Conservation (phyloP, 1,140 invertebrate genomes). For the Diplogasteroides magnus region DNA sequence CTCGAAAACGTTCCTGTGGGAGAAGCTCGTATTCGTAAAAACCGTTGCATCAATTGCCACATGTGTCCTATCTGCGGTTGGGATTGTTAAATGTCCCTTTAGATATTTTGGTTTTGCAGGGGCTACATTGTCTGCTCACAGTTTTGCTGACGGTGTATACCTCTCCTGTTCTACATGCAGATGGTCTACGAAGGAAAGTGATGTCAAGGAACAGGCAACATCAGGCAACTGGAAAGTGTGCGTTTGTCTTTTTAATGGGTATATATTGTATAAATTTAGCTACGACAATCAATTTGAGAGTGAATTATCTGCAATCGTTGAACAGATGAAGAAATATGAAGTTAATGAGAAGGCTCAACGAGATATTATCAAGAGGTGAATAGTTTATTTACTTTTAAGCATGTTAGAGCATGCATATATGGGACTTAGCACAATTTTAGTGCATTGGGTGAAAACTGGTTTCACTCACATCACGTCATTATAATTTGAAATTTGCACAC, state of each 20-base stretch:
- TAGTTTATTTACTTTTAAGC: background rate
- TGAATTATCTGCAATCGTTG: background rate
- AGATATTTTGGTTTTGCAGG: background rate
- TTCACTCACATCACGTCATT: no score
- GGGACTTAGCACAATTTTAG: no score
- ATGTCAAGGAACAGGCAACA: background rate
- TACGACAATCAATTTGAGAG: background rate
- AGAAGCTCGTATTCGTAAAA: background rate
- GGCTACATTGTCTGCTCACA: background rate
- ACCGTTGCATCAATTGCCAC: background rate
- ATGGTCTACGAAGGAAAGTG: background rate
- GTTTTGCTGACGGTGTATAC: background rate
- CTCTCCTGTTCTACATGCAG: background rate
- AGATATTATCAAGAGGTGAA: background rate
- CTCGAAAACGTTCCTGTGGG: background rate
- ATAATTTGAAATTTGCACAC: no score
- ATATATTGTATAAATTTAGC: background rate
- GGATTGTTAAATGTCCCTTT: no score
- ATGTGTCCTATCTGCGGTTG: background rate
- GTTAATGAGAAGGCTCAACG: background rate
- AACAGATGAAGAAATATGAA: background rate
- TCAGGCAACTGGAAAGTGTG: background rate
- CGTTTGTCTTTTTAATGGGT: background rate
- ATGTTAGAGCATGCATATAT: background rate
- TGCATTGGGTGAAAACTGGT: background rate